Conservation (phyloP, 2,797 vertebrate species). For the Macroramphosus scolopax region DNA sequence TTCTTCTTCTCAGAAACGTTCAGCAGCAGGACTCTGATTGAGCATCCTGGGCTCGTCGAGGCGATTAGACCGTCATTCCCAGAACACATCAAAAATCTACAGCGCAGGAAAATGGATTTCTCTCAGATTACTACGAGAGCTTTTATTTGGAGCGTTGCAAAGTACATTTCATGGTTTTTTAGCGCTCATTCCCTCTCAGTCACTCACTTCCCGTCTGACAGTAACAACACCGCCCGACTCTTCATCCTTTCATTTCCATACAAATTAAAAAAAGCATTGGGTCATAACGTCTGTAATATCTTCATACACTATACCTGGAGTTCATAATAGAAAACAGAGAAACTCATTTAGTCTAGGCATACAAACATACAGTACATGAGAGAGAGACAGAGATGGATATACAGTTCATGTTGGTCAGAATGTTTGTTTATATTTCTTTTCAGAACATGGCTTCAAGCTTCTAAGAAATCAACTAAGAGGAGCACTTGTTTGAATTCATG, state of each 20-base stretch:
- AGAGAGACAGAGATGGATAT: conserved; percentile 35
- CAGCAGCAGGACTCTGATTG: conserved; percentile 42
- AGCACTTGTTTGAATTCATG: conserved; percentile 54
- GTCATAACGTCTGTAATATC: conserved; percentile 13
- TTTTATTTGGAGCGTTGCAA: conserved; percentile 72
- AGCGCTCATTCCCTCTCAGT: conserved; percentile 37
- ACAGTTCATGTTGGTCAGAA: conserved; percentile 31
- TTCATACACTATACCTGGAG: conserved; percentile 22
- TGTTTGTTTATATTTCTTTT: conserved; percentile 38
- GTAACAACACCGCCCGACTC: conserved; percentile 17
- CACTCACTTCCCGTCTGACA: conserved; percentile 15
- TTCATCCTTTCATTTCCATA: conserved; percentile 17
- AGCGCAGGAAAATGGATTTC: conserved; percentile 57
- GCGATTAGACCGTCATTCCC: conserved; percentile 41
- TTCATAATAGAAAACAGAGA: conserved; percentile 14
- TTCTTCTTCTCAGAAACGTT: conserved; percentile 25
- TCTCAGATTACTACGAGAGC: conserved; percentile 62
- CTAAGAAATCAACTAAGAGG: conserved; percentile 49
- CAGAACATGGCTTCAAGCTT: conserved; percentile 68
- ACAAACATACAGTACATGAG: conserved; percentile 34
- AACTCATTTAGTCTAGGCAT: conserved; percentile 35
- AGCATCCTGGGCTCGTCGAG: conserved; percentile 24
- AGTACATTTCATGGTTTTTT: conserved; percentile 67
- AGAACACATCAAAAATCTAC: conserved; percentile 38
- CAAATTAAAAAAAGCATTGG: conserved; percentile 25